Percentiles rank a stretch among this genome's conserved stretches.
Evolutionary conservation across 2,113 vertebrate species (phyloP).

Genomic region (Eurystomus gularis): DNA sequence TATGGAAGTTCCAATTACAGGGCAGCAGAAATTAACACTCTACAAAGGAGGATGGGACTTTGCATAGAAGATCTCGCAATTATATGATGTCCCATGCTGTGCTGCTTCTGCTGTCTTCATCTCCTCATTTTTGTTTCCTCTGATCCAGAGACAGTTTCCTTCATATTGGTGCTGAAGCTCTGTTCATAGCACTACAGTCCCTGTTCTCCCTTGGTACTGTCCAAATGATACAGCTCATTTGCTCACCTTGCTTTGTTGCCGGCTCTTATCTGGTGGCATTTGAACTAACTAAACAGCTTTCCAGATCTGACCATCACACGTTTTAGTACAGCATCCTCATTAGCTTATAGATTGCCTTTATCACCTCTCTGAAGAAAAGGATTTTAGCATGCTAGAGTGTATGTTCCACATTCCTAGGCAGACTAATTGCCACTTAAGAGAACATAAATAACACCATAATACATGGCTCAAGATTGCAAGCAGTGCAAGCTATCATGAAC

Average conservation of each 20-base stretch:
- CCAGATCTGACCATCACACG: background rate
- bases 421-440: background rate
- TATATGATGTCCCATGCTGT: background rate
- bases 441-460: background rate
- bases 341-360: background rate
- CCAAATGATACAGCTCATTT: background rate
- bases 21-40: background rate
- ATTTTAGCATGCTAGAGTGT: background rate
- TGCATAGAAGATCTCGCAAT: background rate
- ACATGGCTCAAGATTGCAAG: background rate
- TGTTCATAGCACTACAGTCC: background rate
- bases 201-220: background rate
- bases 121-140: background rate
- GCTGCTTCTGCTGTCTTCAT: background rate
- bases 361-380: background rate
- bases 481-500: background rate
- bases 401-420: background rate
- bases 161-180: background rate
- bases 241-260: background rate
- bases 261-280: background rate
- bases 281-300: background rate
- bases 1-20: background rate
- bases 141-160: background rate
- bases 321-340: background rate
- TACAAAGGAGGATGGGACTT: background rate